These are phyloP conservation scores for Agriopis leucophaearia DNA, from an alignment of 2,888 invertebrate species.

Conservation along the genomic window DNA sequence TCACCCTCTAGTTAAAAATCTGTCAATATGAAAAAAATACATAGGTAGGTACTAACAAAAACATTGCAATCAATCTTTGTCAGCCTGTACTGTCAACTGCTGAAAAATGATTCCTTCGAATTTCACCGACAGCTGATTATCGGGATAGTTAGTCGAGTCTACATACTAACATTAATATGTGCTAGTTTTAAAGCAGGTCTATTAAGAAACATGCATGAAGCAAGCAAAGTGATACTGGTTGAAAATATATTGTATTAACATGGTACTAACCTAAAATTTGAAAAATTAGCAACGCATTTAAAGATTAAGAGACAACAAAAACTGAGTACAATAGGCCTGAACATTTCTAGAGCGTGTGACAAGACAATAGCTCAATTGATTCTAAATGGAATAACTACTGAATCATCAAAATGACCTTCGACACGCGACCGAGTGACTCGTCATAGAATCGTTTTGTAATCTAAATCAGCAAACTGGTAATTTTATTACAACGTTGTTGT, in stretches of 20 bases:
- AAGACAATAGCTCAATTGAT: constrained; percentile 23
- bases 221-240: background rate
- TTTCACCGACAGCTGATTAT: no score
- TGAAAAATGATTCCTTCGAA: no score
- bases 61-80: no score
- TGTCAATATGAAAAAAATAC: no score
- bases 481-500: background rate
- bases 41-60: no score
- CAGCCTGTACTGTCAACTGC: no score
- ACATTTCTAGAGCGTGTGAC: constrained; percentile 11
- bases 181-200: background rate
- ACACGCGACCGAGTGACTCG: background rate
- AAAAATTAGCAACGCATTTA: background rate
- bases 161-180: no score
- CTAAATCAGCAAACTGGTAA: background rate
- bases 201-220: background rate
- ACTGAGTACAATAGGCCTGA: background rate
- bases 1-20: no score
- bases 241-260: background rate
- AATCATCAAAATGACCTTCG: constrained; percentile 37
- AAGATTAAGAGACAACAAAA: constrained; percentile 11
- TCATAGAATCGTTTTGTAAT: background rate
- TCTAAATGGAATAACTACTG: constrained; percentile 1
- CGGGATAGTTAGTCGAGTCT: no score
- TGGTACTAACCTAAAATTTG: background rate